Percentiles rank a stretch among this genome's conserved stretches.
Evolutionary conservation across 2,888 invertebrate species (phyloP).

Genomic region (Cancer borealis): DNA sequence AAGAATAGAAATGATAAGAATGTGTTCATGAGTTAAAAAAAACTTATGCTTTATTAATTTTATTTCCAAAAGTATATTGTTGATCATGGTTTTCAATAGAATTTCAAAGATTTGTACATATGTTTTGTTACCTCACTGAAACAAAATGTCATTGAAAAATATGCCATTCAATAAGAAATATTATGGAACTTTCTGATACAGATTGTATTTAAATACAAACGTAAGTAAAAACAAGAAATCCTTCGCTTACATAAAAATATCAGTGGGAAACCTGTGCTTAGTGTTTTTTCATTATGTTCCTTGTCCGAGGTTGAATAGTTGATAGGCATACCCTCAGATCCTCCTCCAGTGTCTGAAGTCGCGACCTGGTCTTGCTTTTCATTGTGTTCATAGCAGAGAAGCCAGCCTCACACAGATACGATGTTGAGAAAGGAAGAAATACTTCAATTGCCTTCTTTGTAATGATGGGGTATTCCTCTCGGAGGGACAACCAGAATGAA

Average conservation of each 20-base stretch:
- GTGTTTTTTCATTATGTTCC: slow-evolving; percentile 44
- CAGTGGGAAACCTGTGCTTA: slow-evolving; percentile 21
- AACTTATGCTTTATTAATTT: no score
- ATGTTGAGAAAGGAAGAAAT: slow-evolving; percentile 39
- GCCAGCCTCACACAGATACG: no score
- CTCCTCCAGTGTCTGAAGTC: slow-evolving; percentile 52
- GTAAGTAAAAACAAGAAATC: slow-evolving; percentile 9
- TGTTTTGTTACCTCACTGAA: background rate
- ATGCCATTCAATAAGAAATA: background rate
- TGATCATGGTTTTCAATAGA: no score
- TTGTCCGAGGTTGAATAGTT: slow-evolving; percentile 27
- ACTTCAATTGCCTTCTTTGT: slow-evolving; percentile 41
- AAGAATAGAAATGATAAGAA: no score
- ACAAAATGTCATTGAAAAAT: background rate
- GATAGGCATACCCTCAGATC: slow-evolving; percentile 52
- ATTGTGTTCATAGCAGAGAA: slow-evolving; percentile 53
- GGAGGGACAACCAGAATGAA: slow-evolving; percentile 54
- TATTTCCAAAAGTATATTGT: no score
- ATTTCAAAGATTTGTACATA: no score
- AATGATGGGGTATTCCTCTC: slow-evolving; percentile 59
- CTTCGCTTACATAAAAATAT: slow-evolving; percentile 9
- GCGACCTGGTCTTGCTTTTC: slow-evolving; percentile 52
- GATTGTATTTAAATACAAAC: slow-evolving; percentile 35
- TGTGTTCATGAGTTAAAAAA: no score
- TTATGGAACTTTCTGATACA: background rate